Evolutionary conservation across 2,888 invertebrate species (phyloP).

Genomic region (Elegia similella): DNA sequence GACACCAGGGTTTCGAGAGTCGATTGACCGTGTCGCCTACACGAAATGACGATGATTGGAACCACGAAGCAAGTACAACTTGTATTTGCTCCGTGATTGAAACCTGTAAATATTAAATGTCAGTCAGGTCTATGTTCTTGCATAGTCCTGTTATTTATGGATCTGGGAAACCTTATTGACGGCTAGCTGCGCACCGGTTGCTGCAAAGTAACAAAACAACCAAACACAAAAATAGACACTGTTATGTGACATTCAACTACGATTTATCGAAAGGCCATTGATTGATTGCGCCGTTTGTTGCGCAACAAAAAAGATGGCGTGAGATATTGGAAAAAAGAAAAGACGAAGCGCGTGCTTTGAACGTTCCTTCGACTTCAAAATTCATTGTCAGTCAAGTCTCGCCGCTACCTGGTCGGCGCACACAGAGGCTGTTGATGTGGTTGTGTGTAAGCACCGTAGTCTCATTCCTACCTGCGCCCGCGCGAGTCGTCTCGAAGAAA

Average conservation of each 20-base stretch:
- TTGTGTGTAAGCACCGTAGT: slow-evolving; percentile 55
- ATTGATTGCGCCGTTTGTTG: slow-evolving; percentile 14
- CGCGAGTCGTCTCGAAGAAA: slow-evolving; percentile 68
- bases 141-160: background rate
- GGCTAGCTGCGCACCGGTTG: background rate
- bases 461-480: slow-evolving; percentile 69
- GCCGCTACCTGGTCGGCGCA: slow-evolving; percentile 36
- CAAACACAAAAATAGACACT: background rate
- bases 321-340: slow-evolving; percentile 17
- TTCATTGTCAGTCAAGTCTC: slow-evolving; percentile 25
- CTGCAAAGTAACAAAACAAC: background rate
- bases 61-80: too few species aligned
- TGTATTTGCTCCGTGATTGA: too few species aligned
- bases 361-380: slow-evolving; percentile 9
- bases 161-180: background rate
- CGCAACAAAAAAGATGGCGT: slow-evolving; percentile 16
- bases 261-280: slow-evolving; percentile 9
- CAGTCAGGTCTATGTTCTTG: background rate
- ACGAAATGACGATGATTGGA: too few species aligned
- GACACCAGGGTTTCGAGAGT: too few species aligned
- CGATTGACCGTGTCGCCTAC: too few species aligned
- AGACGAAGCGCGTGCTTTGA: slow-evolving; percentile 14
- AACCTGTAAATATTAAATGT: background rate
- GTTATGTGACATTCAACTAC: background rate
- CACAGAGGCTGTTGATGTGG: slow-evolving; percentile 34